Base-by-base conservation (phyloP, 2,797 vertebrate genomes). In the Percopsis omiscomaycus region DNA sequence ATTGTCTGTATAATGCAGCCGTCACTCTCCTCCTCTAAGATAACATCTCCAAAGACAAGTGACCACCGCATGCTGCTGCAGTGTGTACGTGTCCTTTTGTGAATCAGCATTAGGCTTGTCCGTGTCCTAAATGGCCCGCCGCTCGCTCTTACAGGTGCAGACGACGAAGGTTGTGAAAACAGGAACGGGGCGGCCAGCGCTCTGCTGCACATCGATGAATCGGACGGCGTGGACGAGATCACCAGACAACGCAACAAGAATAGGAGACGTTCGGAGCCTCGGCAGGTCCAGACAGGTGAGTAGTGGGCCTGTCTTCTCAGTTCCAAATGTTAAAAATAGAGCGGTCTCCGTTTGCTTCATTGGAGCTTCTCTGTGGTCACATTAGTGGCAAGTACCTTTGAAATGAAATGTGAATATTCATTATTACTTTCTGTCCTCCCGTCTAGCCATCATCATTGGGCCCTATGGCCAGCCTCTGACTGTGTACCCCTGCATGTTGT, bases 401-500 rank as follows among this genome's bases (percentile, higher is more conserved):
- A 15, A 48, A n/a, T 13, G 37, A 42, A 9, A 42, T 9, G 2
- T 42, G 37, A 15, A 47, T 4, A 47, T 37, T 75, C 3, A 71
- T 55, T 59, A 61, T 1, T 1, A 4, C 66, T 8, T 61, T 12
- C 44, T 5, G 76, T 82, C 60, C 71, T 77, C 50, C 62, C 74
- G 81, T 88, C 58, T 82, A 99, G 97, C 96, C 75, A 98, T 99
- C 90, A 98, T 99, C 82, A 98, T 99, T 54, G 97, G 98, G 54
- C 98, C 98, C 0, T 97, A 98, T 16, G 98, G 98, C 80, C 96
- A 99, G 81, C 96, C 96, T 0, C 88, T 99, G 84, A 99, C 97
- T 0, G 98, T 99, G 61, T 99, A 99, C 79, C 98, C 97, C 73
- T 99, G 98, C 87, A 96, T 98, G 94, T 95, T 99, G 58, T 99